Evolutionary conservation across 2,797 vertebrate genomes (phyloP).

Genomic region (Dromococcyx pavoninus): DNA sequence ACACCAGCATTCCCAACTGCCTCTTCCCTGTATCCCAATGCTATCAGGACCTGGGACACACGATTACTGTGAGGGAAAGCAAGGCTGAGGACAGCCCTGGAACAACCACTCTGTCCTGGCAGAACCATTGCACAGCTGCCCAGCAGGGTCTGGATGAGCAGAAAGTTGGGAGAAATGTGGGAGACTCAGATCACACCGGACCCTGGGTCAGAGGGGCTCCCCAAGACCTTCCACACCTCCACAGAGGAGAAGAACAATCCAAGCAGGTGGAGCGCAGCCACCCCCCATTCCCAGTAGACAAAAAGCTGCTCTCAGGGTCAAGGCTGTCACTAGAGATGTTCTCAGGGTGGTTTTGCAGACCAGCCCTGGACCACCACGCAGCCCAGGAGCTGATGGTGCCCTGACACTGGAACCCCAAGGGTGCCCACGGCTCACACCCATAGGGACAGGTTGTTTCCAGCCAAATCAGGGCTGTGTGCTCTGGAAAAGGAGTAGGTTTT

Average conservation of each 20-base stretch:
- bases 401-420: not conserved
- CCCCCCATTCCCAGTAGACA: not conserved
- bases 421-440: fast-evolving
- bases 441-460: not conserved
- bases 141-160: not conserved
- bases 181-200: not conserved
- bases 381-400: not conserved
- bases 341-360: not conserved
- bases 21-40: not conserved
- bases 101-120: fast-evolving
- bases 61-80: not conserved
- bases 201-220: not conserved
- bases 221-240: not conserved
- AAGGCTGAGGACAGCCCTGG: not conserved
- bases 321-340: not conserved
- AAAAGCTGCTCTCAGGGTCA: not conserved
- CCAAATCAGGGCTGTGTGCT: not conserved
- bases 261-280: fast-evolving
- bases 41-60: not conserved
- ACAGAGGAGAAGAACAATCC: not conserved
- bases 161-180: not conserved
- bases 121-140: not conserved
- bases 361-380: not conserved
- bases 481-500: not conserved
- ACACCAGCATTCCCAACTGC: not conserved